phyloP scores from a whole-genome alignment of 2,113 vertebrate genomes.

The Suncus etruscus region DNA sequence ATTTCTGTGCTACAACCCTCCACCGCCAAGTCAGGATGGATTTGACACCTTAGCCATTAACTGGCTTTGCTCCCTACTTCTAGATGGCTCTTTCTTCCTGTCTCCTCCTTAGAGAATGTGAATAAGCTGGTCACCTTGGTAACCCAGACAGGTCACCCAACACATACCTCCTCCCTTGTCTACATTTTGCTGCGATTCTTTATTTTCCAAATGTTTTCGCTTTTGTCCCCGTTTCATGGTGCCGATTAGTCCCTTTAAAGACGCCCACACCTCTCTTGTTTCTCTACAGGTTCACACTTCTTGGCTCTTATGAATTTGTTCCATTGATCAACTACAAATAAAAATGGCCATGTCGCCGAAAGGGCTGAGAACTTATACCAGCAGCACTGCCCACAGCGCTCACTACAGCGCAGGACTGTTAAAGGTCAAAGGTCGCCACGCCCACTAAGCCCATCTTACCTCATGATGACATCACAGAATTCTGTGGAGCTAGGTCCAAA shows the following conservation, averaged over 20 bases:
- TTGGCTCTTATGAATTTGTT: conserved; percentile 8
- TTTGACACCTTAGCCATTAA: background rate
- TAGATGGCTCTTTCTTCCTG: background rate
- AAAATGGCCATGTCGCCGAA: background rate
- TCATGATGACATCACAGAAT: conserved; percentile 72
- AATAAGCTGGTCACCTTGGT: background rate
- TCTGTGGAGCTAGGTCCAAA: conserved; percentile 12
- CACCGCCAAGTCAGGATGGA: background rate
- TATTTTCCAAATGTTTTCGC: conserved; percentile 78
- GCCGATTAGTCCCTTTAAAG: background rate
- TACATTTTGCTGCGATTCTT: conserved; percentile 26
- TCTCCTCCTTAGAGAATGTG: background rate
- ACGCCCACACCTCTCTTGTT: conserved; percentile 5
- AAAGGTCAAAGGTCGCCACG: conserved; percentile 62
- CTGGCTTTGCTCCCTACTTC: background rate
- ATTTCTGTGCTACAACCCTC: rapidly evolving
- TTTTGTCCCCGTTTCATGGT: conserved; percentile 75
- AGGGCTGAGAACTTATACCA: conserved; percentile 24
- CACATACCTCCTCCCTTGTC: conserved; percentile 66
- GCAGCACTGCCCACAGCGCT: conserved; percentile 17
- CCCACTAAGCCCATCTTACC: conserved; percentile 59
- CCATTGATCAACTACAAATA: conserved; percentile 32
- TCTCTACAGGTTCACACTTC: background rate
- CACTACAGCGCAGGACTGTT: conserved; percentile 58
- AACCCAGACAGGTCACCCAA: background rate